Evolutionary conservation across 2,113 vertebrate species (phyloP), one percentile per base, ranked within the genome.

Genomic region (Hippocampus guttulatus): DNA sequence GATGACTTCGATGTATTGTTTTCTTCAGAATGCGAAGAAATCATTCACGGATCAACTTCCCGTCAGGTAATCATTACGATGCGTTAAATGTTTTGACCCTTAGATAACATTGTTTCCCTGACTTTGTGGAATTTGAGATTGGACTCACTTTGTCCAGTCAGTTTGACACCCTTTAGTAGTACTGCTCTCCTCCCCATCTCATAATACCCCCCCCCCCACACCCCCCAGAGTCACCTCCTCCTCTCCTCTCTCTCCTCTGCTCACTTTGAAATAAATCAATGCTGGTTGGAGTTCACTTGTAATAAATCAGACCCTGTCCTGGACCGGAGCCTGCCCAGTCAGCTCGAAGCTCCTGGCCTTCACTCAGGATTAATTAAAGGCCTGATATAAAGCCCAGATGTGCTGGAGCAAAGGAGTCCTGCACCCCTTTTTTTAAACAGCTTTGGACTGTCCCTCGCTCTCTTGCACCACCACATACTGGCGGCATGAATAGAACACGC

Each of bases 351-450:
- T 94, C 95, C 94, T 95, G 95, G 95, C 95, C 96, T 96, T 97
- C 96, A 95, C 95, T 96, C 95, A 98, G 95, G 95, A 99, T 98
- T 98, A 98, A 98, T 98, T 98, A 98, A 97, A 96, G 95, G 93
- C 89, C 95, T 98, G 95, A 99, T 98, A 98, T 96, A 96, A 98
- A 98, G 96, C 94, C 95, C 97, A 98, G 96, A 97, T 98, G 96
- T 98, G 95, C 95, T 92, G 90, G 90, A 93, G 90, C 91, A 92
- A 92, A 90, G 87, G 76, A 89, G 78, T 87, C 88, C 88, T 90
- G 89, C 92, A 80, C 83, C 84, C 81, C 75, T 81, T 54, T 64
- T 45, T 70, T 25, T 68, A 78, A 83, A 79, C 68, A 81, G 79
- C 54, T 71, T 66, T 55, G 63, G 45, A n/a, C 67, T 62, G 74